These are phyloP conservation scores for Pithecia hirsuta DNA, from an alignment of 2,797 vertebrate species.

Conservation along the genomic window DNA sequence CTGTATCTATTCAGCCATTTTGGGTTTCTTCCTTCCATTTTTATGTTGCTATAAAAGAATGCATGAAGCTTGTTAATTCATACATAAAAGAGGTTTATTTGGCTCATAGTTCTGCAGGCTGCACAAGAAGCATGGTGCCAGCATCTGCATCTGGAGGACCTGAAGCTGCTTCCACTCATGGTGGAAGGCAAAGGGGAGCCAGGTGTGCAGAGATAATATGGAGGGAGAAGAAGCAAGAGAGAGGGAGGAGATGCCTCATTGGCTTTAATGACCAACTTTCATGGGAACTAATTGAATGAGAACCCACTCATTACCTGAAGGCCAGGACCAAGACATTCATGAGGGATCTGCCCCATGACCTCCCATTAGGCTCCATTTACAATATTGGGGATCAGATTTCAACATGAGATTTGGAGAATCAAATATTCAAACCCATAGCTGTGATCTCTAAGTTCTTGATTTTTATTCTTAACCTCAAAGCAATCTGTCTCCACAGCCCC, in stretches of 20 bases:
- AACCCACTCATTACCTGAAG: background rate
- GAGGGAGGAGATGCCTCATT: background rate
- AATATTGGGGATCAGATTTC: background rate
- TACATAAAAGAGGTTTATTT: background rate
- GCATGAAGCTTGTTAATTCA: background rate
- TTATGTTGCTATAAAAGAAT: background rate
- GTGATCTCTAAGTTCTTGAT: background rate
- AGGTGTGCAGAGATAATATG: background rate
- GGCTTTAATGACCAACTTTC: background rate
- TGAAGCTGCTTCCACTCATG: background rate
- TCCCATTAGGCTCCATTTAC: background rate
- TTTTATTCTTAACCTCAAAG: background rate
- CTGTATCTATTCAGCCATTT: background rate
- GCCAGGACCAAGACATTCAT: background rate
- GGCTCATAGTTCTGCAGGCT: background rate
- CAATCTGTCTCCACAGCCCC: background rate
- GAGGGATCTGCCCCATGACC: background rate
- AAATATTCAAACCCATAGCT: background rate
- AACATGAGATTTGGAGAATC: background rate
- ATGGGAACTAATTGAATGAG: background rate
- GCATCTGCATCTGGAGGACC: background rate
- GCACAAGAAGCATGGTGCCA: background rate
- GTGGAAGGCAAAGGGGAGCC: background rate
- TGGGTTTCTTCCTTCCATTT: background rate
- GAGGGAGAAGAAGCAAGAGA: background rate